A percentile compares a stretch with the other conserved stretches of the same genome.
Conservation (phyloP, 2,113 vertebrate genomes). For the Caranx ignobilis region DNA sequence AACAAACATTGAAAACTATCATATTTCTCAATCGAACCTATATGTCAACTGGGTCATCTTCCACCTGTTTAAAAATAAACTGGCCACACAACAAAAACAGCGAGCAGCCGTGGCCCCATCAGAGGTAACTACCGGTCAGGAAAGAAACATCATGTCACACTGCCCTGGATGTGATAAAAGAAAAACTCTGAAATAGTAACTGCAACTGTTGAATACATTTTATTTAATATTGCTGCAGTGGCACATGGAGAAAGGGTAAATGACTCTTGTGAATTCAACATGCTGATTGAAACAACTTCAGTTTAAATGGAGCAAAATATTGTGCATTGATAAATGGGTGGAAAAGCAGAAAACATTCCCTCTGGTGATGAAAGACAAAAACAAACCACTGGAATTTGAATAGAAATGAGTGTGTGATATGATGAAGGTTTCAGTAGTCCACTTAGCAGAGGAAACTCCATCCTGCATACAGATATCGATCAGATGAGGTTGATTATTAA, state of each 20-base stretch:
- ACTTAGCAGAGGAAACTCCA: background rate
- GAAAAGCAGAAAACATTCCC: background rate
- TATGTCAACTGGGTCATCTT: conserved; percentile 36
- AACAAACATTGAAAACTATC: conserved; percentile 14
- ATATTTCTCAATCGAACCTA: background rate
- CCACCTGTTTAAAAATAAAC: conserved; percentile 39
- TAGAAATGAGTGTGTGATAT: background rate
- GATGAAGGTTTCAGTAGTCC: background rate
- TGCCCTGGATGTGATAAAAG: background rate
- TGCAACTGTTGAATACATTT: background rate
- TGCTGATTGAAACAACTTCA: background rate
- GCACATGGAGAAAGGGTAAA: background rate
- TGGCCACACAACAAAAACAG: conserved; percentile 1
- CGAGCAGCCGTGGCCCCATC: background rate
- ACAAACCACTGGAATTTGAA: background rate
- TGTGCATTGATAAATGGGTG: background rate
- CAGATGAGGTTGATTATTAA: conserved; percentile 77
- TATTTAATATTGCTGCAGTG: background rate
- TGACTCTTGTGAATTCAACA: background rate
- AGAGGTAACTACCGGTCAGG: conserved; percentile 35
- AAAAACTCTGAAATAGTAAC: background rate
- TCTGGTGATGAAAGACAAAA: background rate
- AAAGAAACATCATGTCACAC: background rate
- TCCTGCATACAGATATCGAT: conserved; percentile 22
- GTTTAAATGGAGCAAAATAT: background rate